Evolutionary conservation across 92 coral and sea anemone species (phyloP).

Genomic region (Parazoanthus swiftii): DNA sequence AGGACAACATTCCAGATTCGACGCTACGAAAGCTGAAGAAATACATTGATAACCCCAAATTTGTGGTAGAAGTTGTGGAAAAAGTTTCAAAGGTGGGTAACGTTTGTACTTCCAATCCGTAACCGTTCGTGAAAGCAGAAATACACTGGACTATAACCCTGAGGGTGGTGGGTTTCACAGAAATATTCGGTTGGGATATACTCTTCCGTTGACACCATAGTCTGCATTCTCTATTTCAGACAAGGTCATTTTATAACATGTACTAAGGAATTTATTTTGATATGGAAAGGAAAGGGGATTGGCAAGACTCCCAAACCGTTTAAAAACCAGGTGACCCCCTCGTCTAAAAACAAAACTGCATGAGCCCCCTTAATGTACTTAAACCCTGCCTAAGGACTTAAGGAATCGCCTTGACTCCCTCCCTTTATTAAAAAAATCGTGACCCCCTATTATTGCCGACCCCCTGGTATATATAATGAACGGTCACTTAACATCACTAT

Average conservation of each 20-base stretch:
- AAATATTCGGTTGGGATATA: not conserved
- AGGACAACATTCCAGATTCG: constrained; percentile 93
- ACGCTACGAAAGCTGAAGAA: constrained; percentile 88
- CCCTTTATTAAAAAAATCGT: no score
- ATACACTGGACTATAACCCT: not conserved
- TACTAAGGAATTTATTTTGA: not conserved
- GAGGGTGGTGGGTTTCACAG: not conserved
- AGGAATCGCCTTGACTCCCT: no score
- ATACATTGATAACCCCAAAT: constrained; percentile 97
- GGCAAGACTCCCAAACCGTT: no score
- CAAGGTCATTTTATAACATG: no score
- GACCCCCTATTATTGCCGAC: no score
- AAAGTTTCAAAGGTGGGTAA: constrained; percentile 87
- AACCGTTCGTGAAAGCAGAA: not conserved
- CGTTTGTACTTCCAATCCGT: not conserved
- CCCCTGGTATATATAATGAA: no score
- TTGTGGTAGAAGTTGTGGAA: constrained; percentile 92
- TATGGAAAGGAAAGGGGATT: no score
- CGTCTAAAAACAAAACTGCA: no score
- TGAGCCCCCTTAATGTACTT: no score
- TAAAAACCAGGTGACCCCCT: no score
- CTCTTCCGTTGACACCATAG: no score
- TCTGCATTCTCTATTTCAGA: not conserved
- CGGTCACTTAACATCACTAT: not conserved
- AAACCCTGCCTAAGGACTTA: no score